Evolutionary conservation across 2,888 invertebrate species (phyloP).

Genomic region (Pyrgus malvae): DNA sequence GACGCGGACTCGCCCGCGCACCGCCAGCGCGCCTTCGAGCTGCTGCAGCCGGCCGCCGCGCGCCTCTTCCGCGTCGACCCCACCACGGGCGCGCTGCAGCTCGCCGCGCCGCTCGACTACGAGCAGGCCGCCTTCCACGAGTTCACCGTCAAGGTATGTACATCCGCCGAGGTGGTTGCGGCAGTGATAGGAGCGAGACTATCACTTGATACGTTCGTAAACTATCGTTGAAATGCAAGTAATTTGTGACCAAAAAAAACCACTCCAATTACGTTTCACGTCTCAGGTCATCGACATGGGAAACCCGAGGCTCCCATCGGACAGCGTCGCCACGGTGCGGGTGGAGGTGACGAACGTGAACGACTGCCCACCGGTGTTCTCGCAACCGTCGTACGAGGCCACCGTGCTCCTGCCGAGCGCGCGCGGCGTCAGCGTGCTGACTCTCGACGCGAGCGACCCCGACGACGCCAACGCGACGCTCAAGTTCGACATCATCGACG

Average conservation of each 20-base stretch:
- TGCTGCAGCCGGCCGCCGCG: conserved; percentile 89
- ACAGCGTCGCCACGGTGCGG: conserved; percentile 88
- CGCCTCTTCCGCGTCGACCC: conserved; percentile 92
- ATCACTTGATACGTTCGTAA: too few species aligned
- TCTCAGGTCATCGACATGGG: conserved; percentile 89
- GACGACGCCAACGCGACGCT: conserved; percentile 82
- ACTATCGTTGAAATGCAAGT: too few species aligned
- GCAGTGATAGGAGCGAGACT: too few species aligned
- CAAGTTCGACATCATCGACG: conserved; percentile 91
- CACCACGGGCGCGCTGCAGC: conserved; percentile 92
- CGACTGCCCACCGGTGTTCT: conserved; percentile 94
- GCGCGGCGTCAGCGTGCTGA: conserved; percentile 87
- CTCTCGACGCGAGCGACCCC: conserved; percentile 88
- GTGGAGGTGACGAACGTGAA: conserved; percentile 92
- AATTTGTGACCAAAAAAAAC: too few species aligned
- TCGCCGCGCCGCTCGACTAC: conserved; percentile 89
- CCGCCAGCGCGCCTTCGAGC: conserved; percentile 91
- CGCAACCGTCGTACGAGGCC: conserved; percentile 86
- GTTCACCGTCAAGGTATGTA: conserved; percentile 89
- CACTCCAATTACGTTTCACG: too few species aligned
- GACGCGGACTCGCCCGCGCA: conserved; percentile 95
- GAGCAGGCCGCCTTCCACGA: conserved; percentile 86
- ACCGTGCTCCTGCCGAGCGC: conserved; percentile 92
- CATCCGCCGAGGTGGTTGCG: too few species aligned
- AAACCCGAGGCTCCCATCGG: conserved; percentile 89